A percentile compares a stretch with the other conserved stretches of the same genome.
phyloP scores from a whole-genome alignment of 64 coral and sea anemone species.

The Acropora tenuis region DNA sequence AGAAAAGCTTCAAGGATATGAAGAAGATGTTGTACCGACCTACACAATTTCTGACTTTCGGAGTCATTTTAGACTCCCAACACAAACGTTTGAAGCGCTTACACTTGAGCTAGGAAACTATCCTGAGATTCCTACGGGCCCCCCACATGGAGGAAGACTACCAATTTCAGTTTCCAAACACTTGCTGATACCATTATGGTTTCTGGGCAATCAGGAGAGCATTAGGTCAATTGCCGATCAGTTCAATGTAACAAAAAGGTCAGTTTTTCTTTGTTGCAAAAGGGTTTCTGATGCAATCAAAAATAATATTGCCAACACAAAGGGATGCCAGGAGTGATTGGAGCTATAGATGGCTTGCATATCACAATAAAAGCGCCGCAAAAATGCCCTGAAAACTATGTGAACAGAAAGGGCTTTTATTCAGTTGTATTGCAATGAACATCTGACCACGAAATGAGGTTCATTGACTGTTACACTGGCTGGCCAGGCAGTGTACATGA shows the following conservation, averaged over 20 bases:
- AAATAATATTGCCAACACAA: constrained; percentile 27
- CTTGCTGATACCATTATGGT: constrained; percentile 32
- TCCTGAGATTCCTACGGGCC: constrained; percentile 15
- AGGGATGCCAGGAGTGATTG: constrained; percentile 10
- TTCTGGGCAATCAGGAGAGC: constrained; percentile 39
- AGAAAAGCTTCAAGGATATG: neutral
- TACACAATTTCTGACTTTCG: neutral
- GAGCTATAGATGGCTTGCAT: neutral
- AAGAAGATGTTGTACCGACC: neutral
- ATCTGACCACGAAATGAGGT: neutral
- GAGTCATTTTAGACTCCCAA: constrained; percentile 7
- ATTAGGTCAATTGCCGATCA: constrained; percentile 9
- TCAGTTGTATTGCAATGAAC: neutral
- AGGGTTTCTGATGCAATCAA: constrained; percentile 38
- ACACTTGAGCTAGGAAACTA: constrained; percentile 15
- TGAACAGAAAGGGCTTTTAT: neutral
- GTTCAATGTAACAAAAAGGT: constrained; percentile 30
- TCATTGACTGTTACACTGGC: neutral
- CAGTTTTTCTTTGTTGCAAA: constrained; percentile 10
- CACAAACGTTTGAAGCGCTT: constrained; percentile 24
- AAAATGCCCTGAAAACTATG: neutral
- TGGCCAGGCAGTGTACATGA: constrained; percentile 35
- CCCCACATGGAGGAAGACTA: constrained; percentile 19
- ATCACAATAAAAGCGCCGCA: constrained; percentile 4
- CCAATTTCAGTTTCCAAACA: constrained; percentile 33